phyloP scores from a whole-genome alignment of 2,113 vertebrate genomes.

The Crotalus tigris region DNA sequence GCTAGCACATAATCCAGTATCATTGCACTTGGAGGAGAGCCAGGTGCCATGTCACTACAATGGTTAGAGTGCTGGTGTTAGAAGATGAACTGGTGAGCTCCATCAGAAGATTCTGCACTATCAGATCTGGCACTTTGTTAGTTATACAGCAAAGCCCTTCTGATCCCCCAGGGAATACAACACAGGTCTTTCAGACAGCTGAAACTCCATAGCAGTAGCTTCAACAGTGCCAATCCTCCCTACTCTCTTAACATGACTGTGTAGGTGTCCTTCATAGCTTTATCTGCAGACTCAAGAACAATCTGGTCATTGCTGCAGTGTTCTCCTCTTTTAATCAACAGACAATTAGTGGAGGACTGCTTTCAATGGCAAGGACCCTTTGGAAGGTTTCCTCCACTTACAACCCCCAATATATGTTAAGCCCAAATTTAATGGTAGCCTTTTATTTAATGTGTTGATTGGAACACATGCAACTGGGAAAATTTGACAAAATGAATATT shows the following conservation, averaged over 20 bases:
- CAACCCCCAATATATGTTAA: not conserved
- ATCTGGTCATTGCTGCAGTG: not conserved
- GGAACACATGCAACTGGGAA: not conserved
- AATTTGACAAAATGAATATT: not conserved
- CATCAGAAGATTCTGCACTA: not conserved
- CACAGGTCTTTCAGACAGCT: not conserved
- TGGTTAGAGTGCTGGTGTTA: fast-evolving
- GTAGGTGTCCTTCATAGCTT: not conserved
- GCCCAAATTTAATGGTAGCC: not conserved
- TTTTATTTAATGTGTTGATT: not conserved
- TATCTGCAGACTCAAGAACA: not conserved
- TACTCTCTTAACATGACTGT: not conserved
- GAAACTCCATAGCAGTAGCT: not conserved
- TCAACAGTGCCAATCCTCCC: not conserved
- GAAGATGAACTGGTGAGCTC: not conserved
- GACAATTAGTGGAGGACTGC: not conserved
- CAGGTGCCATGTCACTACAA: conserved; percentile 30
- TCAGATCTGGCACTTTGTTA: not conserved
- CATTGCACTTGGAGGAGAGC: conserved; percentile 12
- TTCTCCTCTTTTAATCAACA: not conserved
- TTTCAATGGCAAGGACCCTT: not conserved
- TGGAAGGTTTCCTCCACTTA: not conserved
- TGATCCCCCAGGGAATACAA: not conserved
- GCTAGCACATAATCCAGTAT: conserved; percentile 65
- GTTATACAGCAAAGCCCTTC: not conserved